These are phyloP conservation scores for Muraenolepis orangiensis DNA, from an alignment of 2,797 vertebrate species.

Conservation along the genomic window DNA sequence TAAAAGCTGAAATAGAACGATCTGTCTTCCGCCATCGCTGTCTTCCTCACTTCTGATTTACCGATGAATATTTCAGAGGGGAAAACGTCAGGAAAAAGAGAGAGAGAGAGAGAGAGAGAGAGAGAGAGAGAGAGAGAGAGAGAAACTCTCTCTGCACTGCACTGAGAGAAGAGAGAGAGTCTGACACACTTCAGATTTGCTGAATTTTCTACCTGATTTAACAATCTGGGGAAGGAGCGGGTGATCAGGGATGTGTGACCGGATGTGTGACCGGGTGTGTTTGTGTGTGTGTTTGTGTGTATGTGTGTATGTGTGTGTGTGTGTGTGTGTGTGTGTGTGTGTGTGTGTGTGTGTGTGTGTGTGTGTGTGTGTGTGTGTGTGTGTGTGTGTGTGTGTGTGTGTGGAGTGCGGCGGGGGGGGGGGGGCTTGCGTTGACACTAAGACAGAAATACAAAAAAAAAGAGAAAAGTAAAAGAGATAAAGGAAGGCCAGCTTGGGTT, in stretches of 20 bases:
- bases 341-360: slow-evolving; percentile 17
- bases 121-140: slow-evolving; percentile 14
- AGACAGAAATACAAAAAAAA: slow-evolving; percentile 15
- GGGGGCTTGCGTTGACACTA: too few relatives aligned
- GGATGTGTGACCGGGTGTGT: too few relatives aligned
- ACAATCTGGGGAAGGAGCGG: slow-evolving; percentile 61
- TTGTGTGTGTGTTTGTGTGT: slow-evolving; percentile 5
- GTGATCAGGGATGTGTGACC: slow-evolving; percentile 34
- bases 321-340: slow-evolving; percentile 15
- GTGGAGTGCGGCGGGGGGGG: background rate
- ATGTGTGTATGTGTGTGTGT: slow-evolving; percentile 5
- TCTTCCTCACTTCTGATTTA: slow-evolving; percentile 70
- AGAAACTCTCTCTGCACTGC: slow-evolving; percentile 52
- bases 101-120: slow-evolving; percentile 11
- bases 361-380: slow-evolving; percentile 21
- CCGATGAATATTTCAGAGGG: slow-evolving; percentile 70
- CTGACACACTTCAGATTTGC: slow-evolving; percentile 63
- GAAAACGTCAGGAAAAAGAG: slow-evolving; percentile 55
- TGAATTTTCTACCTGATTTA: slow-evolving; percentile 74
- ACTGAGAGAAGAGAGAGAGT: slow-evolving; percentile 21
- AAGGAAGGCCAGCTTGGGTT: slow-evolving; percentile 14
- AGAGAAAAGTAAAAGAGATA: slow-evolving; percentile 34
- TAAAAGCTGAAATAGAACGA: slow-evolving; percentile 74
- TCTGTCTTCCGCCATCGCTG: slow-evolving; percentile 52
- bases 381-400: slow-evolving; percentile 5